Evolutionary conservation across 2,113 vertebrate species (phyloP).

Genomic region (Salminus brasiliensis): DNA sequence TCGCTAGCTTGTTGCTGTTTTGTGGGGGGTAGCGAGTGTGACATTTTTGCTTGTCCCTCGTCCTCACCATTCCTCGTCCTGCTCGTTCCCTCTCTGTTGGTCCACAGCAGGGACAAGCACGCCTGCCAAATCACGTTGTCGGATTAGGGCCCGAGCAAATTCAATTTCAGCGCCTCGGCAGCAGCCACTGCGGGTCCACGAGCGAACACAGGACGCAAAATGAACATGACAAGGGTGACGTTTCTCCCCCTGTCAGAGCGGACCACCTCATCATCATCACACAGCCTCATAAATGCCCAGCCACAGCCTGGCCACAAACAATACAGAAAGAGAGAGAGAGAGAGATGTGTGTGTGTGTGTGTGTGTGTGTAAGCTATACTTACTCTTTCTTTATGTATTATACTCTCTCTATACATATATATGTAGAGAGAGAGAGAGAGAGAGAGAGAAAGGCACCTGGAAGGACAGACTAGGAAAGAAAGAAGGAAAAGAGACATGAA

Average conservation of each 20-base stretch:
- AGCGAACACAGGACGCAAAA: slow-evolving; percentile 80
- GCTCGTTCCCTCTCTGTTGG: slow-evolving; percentile 37
- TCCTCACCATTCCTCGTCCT: not conserved
- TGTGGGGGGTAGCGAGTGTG: not conserved
- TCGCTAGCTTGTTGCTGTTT: not conserved
- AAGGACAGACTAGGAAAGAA: slow-evolving; percentile 22
- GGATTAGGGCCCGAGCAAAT: slow-evolving; percentile 83
- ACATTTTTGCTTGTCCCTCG: not conserved
- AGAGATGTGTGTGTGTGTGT: not conserved
- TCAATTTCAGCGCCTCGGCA: slow-evolving; percentile 77
- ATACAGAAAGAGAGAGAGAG: slow-evolving; percentile 51
- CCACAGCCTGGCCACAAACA: slow-evolving; percentile 72
- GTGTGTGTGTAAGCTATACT: too few species aligned
- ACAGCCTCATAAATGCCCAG: slow-evolving; percentile 81
- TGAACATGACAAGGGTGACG: slow-evolving; percentile 87
- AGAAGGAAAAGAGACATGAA: slow-evolving; percentile 1
- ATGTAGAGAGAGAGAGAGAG: too few species aligned
- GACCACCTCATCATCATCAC: slow-evolving; percentile 74
- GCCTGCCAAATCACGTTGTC: slow-evolving; percentile 79
- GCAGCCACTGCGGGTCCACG: slow-evolving; percentile 71
- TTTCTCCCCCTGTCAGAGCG: slow-evolving; percentile 78
- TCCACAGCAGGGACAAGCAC: slow-evolving; percentile 69
- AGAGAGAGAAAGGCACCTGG: not conserved
- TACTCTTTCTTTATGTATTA: too few species aligned
- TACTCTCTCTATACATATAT: too few species aligned